Evolutionary conservation across 2,113 vertebrate genomes (phyloP), one percentile per base, ranked within the genome.

Genomic region (Hiodon alosoides): DNA sequence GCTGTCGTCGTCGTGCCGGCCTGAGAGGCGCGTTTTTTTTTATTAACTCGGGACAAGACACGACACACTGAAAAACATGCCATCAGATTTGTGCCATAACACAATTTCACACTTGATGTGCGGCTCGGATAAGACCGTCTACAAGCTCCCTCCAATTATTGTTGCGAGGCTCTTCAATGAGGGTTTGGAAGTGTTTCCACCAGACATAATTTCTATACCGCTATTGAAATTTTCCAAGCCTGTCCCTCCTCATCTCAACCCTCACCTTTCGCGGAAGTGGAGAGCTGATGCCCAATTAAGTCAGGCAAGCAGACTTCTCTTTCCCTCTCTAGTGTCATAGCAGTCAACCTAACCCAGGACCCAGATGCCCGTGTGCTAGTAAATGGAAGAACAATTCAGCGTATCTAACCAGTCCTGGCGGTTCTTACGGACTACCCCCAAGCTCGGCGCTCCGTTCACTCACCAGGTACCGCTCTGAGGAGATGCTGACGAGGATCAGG

Each of bases 401-500:
- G 2, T 31, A 31, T 31, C 31, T 31, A 31, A 31, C 31, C 31
- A 0, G 31, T 31, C 31, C 31, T 31, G 31, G 31, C 31, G 31
- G 31, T 31, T 31, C 31, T 31, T 31, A 31, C 31, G 31, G 31
- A 31, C 11, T 13, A 6, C 16, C 6, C 66, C 3, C 14, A 17
- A 10, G 5, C 67, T n/a, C 62, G 0, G 48, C 51, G 10, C 6
- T 50, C 11, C 11, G 10, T 8, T 54, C 62, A 90, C 95, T 95
- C 81, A 98, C 96, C 95, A 98, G 87, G 76, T 98, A 98, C 78
- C 96, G 90, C 78, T 98, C 96, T 48, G 96, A 98, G 47, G 96
- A 98, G 76, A 98, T 90, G n/a, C 96, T 98, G 86, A 98, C 96
- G 77, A 98, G 89, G 83, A 98, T 98, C 79, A 98, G 94, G 81